Base-by-base conservation (phyloP, 2,797 vertebrate species). In the Glossophaga mutica region DNA sequence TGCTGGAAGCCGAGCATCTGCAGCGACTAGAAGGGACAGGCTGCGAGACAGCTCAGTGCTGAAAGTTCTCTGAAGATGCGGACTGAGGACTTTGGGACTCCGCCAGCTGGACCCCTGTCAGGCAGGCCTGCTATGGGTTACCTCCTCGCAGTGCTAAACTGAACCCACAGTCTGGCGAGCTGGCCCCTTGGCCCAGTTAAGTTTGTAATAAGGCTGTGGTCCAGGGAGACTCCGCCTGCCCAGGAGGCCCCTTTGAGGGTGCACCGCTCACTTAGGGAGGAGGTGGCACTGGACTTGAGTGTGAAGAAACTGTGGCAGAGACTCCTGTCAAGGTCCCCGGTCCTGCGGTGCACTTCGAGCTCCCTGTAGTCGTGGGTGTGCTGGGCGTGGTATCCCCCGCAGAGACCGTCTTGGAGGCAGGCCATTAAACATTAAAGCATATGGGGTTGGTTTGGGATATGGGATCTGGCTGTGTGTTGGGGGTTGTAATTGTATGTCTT, bases 271-370 rank as follows among this genome's bases (percentile, higher is more conserved):
- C 81, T 29, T 6, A 94, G 59, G 0, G 78, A 97, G 32, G 98
- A 98, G 9, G 12, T 42, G 1, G 98, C 52, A 2, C 94, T 98
- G 95, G 98, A 98, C 86, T 94, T 98, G 87, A 98, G 98, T 96
- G 95, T 99, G 92, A 99, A 98, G 97, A 99, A 98, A 50, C 87
- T 0, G 1, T 50, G 26, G 26, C 4, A 8, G 94, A 97, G 79
- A 10, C 18, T 0, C 55, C 92, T 6, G 0, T 62, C 68, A 74
- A 39, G 14, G 55, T 15, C 12, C 42, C 92, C 1, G 67, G 68
- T 70, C 94, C 94, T n/a, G 0, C 3, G 0, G 46, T n/a, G 9
- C 62, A 14, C 8, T 4, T 77, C 37, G 84, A 81, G 46, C 82
- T 91, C 4, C 3, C 26, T 0, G 22, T 34, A 37, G 14, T 55